phyloP scores from a whole-genome alignment of 2,113 vertebrate species.

The Toxotes jaculatrix region DNA sequence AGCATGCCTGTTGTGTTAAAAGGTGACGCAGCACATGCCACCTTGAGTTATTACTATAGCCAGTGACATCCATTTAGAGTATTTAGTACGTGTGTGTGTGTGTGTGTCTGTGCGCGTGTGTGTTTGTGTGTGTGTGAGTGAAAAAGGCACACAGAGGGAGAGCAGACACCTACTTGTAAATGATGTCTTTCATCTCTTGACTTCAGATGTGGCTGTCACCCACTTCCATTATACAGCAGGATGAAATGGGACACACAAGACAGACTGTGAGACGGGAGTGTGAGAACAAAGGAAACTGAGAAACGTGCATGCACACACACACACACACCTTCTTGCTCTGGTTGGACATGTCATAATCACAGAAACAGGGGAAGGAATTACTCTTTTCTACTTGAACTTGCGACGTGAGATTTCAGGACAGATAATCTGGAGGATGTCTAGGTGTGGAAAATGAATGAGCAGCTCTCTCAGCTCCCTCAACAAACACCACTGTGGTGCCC shows the following conservation, averaged over 20 bases:
- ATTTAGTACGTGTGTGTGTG: conserved; percentile 25
- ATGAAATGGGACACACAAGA: conserved; percentile 75
- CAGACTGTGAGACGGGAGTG: conserved; percentile 65
- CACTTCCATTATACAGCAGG: conserved; percentile 73
- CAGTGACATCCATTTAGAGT: conserved; percentile 1
- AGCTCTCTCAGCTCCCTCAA: conserved; percentile 51
- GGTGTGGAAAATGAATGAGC: conserved; percentile 65
- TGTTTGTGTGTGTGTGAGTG: conserved; percentile 10
- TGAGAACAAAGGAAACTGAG: conserved; percentile 73
- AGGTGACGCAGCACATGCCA: background rate
- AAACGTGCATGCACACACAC: conserved; percentile 23
- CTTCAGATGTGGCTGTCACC: conserved; percentile 81
- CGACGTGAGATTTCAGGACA: conserved; percentile 50
- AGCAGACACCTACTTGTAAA: conserved; percentile 77
- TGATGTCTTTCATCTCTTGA: conserved; percentile 82
- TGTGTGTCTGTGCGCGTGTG: conserved; percentile 28
- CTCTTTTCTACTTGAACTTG: conserved; percentile 43
- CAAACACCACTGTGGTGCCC: conserved; percentile 60
- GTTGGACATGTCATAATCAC: conserved; percentile 40
- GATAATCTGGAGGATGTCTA: conserved; percentile 52
- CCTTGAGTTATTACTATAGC: conserved; percentile 1
- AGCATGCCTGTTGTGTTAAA: conserved; percentile 11
- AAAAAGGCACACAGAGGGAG: conserved; percentile 47
- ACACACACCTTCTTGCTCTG: conserved; percentile 19
- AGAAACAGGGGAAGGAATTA: conserved; percentile 36